phyloP scores from a whole-genome alignment of 2,888 invertebrate genomes.

The Drosophila anomalata region DNA sequence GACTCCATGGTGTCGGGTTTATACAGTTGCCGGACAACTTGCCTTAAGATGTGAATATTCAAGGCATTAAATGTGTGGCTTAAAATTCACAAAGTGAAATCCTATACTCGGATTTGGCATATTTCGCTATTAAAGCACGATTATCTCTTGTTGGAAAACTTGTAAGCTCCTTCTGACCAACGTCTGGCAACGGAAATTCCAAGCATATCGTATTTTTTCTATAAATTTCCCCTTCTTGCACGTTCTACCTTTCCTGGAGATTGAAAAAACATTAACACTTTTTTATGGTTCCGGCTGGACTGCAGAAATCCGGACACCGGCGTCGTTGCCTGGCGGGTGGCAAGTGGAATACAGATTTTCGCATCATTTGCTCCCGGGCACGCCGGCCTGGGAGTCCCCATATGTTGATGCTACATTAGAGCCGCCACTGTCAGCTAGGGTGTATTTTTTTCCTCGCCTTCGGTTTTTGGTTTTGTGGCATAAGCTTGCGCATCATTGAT shows the following conservation, averaged over 20 bases:
- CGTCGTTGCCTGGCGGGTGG: slow-evolving; percentile 60
- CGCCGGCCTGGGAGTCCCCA: slow-evolving; percentile 15
- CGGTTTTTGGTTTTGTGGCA: slow-evolving; percentile 62
- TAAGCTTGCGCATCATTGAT: slow-evolving; percentile 82
- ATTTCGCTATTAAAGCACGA: slow-evolving; percentile 8
- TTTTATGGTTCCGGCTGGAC: slow-evolving; percentile 52
- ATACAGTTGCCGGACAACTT: slow-evolving; percentile 15
- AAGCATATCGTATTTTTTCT: slow-evolving; percentile 13
- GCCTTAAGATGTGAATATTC: slow-evolving; percentile 14
- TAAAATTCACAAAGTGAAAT: slow-evolving; percentile 7
- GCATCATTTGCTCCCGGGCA: slow-evolving; percentile 73
- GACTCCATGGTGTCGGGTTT: slow-evolving; percentile 24
- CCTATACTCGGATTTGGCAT: slow-evolving; percentile 1
- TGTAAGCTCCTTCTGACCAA: neutral
- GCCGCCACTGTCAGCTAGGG: slow-evolving; percentile 1
- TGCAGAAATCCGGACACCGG: slow-evolving; percentile 39
- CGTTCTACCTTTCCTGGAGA: slow-evolving; percentile 40
- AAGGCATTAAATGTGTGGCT: neutral
- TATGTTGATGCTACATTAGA: slow-evolving; percentile 52
- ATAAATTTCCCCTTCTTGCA: slow-evolving; percentile 14
- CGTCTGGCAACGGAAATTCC: slow-evolving; percentile 27
- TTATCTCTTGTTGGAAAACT: slow-evolving; percentile 9
- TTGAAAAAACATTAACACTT: slow-evolving; percentile 71
- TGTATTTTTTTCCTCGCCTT: slow-evolving; percentile 18
- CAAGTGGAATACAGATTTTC: slow-evolving; percentile 57